Conservation (phyloP, 2,888 invertebrate species). For the Epistrophella euchroma region DNA sequence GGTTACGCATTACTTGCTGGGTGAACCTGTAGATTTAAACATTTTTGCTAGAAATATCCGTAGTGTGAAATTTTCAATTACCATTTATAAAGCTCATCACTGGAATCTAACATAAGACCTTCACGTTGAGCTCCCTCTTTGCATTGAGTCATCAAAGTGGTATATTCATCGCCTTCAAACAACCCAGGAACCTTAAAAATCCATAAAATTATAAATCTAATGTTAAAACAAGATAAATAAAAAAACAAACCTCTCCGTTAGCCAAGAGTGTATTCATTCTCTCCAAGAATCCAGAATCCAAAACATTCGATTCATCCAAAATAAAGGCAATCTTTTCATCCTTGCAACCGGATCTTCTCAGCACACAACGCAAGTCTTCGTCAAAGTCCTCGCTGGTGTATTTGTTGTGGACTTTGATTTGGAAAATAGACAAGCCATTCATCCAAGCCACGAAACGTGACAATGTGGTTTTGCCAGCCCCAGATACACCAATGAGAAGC, state of each 20-base stretch:
- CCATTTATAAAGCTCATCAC: constrained; percentile 99
- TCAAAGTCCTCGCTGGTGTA: constrained; percentile 99
- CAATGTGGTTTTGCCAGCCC: constrained; percentile 99
- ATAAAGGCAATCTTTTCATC: constrained; percentile 99
- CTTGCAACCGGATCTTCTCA: constrained; percentile 94
- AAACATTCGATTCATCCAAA: constrained; percentile 98
- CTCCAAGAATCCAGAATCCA: constrained; percentile 99
- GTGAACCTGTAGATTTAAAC: constrained; percentile 87
- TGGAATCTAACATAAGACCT: constrained; percentile 98
- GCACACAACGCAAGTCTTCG: constrained; percentile 96
- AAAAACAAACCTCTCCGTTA: constrained; percentile 91
- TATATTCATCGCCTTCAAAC: constrained; percentile 98
- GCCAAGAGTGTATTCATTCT: constrained; percentile 99
- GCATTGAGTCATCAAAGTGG: constrained; percentile 99
- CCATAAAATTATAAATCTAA: background rate
- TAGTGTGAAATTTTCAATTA: constrained; percentile 37
- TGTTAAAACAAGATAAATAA: constrained; percentile 69
- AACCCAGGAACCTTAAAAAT: constrained; percentile 90
- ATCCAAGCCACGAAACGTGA: constrained; percentile 99
- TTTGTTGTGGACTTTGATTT: constrained; percentile 99
- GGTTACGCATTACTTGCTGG: constrained; percentile 98
- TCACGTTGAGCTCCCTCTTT: constrained; percentile 99
- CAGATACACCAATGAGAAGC: constrained; percentile 98
- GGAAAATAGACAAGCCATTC: constrained; percentile 99
- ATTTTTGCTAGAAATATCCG: background rate